Evolutionary conservation across 1,140 invertebrate species (phyloP).

Genomic region (Drosophila yakuba): DNA sequence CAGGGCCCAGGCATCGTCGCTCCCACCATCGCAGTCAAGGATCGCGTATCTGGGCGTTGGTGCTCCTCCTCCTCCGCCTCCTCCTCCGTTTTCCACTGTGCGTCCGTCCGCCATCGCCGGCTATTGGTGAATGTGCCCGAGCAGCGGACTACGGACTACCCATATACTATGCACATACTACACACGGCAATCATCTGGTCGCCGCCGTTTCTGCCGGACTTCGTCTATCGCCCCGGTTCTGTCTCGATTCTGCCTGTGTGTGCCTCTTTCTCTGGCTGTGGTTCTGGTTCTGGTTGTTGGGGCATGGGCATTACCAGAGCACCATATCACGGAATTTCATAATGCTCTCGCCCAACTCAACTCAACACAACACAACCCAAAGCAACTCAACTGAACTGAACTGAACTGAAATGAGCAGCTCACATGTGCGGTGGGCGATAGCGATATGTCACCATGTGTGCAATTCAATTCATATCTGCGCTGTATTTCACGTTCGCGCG

Average conservation of each 20-base stretch:
- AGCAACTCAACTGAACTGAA: not conserved
- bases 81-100: constrained; percentile 11
- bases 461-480: constrained; percentile 26
- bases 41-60: constrained; percentile 82
- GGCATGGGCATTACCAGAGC: not conserved
- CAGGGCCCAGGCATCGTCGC: constrained; percentile 88
- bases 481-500: constrained; percentile 13
- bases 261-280: not conserved
- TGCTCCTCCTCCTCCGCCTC: not conserved
- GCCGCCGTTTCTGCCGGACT: constrained; percentile 1
- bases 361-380: too few species aligned
- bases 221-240: constrained; percentile 2
- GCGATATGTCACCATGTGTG: constrained; percentile 25
- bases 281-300: not conserved
- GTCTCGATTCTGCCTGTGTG: too few species aligned
- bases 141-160: constrained; percentile 4
- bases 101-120: constrained; percentile 40
- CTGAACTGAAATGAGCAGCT: not conserved
- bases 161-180: not conserved
- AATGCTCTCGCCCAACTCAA: constrained; percentile 4
- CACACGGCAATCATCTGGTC: constrained; percentile 11
- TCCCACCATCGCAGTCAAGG: constrained; percentile 88
- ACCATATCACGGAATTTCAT: constrained; percentile 26
- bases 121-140: constrained; percentile 24
- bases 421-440: constrained; percentile 19